Evolutionary conservation across 2,113 vertebrate genomes (phyloP).

Genomic region (Vireo altiloquus): DNA sequence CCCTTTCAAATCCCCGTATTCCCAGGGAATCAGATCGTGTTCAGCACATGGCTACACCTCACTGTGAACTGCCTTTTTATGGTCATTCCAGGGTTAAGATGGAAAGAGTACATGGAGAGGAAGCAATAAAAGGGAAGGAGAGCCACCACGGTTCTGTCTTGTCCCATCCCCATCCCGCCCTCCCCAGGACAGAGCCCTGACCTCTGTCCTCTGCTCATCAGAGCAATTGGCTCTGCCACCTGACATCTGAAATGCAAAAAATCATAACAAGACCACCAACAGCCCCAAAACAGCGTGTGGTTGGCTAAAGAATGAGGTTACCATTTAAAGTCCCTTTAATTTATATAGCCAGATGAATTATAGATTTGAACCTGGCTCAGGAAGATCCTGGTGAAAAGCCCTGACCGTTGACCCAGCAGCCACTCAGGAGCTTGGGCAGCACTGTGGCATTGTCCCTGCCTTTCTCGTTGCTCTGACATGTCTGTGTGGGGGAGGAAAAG

Average conservation of each 20-base stretch:
- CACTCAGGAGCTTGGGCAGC: not conserved
- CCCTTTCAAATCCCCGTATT: not conserved
- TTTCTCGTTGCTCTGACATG: not conserved
- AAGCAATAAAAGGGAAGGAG: not conserved
- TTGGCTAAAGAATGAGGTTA: not conserved
- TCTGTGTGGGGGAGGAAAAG: not conserved
- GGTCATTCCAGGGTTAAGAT: not conserved
- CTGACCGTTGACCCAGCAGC: not conserved
- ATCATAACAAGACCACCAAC: not conserved
- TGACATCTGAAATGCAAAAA: not conserved
- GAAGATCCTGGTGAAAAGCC: not conserved
- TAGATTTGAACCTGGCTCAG: not conserved
- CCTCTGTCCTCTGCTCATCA: not conserved
- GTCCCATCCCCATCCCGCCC: rapidly evolving
- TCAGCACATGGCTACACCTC: not conserved
- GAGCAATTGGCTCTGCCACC: too few relatives aligned
- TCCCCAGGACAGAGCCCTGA: not conserved
- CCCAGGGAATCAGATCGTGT: not conserved
- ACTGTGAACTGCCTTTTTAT: not conserved
- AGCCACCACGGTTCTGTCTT: rapidly evolving
- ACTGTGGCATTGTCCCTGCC: not conserved
- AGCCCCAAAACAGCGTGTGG: not conserved
- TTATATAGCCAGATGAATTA: not conserved
- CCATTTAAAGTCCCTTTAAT: not conserved
- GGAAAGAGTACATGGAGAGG: not conserved